A percentile compares a stretch with the other conserved stretches of the same genome.
phyloP scores from a whole-genome alignment of 2,113 vertebrate species.

The Fregata magnificens region DNA sequence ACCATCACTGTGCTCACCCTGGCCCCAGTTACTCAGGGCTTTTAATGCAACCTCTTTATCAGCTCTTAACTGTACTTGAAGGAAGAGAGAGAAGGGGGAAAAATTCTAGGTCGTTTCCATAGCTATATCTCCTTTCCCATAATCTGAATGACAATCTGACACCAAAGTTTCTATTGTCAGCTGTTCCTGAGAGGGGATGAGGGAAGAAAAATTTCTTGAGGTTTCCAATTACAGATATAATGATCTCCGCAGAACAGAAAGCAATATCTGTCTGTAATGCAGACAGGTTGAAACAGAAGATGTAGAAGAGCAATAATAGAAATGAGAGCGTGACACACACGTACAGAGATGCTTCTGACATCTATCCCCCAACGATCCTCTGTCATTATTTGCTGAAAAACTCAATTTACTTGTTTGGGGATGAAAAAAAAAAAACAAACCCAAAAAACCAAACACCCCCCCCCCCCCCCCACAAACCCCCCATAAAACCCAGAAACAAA shows the following conservation, averaged over 20 bases:
- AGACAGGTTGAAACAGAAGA: slow-evolving; percentile 56
- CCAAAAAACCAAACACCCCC: too few relatives aligned
- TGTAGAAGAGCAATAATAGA: slow-evolving; percentile 33
- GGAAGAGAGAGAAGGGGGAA: background rate
- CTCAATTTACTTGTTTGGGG: slow-evolving; percentile 36
- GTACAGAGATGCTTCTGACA: slow-evolving; percentile 26
- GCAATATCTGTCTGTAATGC: slow-evolving; percentile 51
- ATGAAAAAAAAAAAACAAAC: background rate
- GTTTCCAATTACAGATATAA: slow-evolving; percentile 66
- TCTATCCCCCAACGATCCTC: slow-evolving; percentile 11
- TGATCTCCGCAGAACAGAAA: slow-evolving; percentile 22
- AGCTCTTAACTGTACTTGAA: background rate
- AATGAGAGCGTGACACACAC: background rate
- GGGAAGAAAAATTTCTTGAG: slow-evolving; percentile 22
- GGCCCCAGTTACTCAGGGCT: background rate
- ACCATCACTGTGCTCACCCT: background rate
- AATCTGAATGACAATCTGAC: slow-evolving; percentile 17
- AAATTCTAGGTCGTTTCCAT: background rate
- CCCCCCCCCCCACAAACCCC: too few relatives aligned
- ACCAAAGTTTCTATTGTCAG: slow-evolving; percentile 47
- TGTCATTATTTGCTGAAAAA: slow-evolving; percentile 58
- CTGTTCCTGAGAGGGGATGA: background rate
- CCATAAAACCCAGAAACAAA: background rate
- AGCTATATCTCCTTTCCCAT: slow-evolving; percentile 5
- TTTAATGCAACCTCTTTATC: background rate